Evolutionary conservation across 1,140 invertebrate species (phyloP).

Genomic region (Propsilocerus akamusi): DNA sequence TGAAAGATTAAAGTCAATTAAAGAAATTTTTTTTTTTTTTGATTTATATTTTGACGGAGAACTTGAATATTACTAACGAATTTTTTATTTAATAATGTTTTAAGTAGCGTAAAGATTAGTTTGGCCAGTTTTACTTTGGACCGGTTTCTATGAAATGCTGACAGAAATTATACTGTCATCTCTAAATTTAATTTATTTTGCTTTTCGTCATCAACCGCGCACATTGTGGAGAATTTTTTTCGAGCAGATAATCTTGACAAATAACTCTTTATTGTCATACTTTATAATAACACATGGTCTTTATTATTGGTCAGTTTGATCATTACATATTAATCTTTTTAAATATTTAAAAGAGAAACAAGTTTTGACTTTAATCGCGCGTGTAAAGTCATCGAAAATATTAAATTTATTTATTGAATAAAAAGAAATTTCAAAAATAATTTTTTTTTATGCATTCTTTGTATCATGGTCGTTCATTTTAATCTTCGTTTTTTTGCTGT

Average conservation of each 20-base stretch:
- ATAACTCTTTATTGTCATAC: conserved; percentile 1
- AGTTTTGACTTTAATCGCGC: background rate
- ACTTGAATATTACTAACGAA: too few relatives aligned
- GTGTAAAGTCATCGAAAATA: background rate
- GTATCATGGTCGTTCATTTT: conserved; percentile 1
- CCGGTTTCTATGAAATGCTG: too few relatives aligned
- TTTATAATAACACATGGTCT: background rate
- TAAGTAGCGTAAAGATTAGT: too few relatives aligned
- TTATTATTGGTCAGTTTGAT: background rate
- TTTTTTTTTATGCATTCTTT: background rate
- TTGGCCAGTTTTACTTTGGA: too few relatives aligned
- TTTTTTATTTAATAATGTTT: too few relatives aligned
- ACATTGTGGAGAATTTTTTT: too few relatives aligned
- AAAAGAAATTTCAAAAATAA: background rate
- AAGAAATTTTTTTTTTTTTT: too few relatives aligned
- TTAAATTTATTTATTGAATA: background rate
- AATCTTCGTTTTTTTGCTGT: background rate
- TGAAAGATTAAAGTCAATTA: too few relatives aligned
- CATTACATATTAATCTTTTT: background rate
- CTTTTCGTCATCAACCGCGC: too few relatives aligned
- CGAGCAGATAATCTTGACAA: conserved; percentile 3
- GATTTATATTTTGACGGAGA: too few relatives aligned
- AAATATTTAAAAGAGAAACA: background rate
- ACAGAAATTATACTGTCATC: too few relatives aligned
- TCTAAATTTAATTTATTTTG: too few relatives aligned